phyloP scores from a whole-genome alignment of 2,888 invertebrate species.

The Amblyjoppa fuscipennis region DNA sequence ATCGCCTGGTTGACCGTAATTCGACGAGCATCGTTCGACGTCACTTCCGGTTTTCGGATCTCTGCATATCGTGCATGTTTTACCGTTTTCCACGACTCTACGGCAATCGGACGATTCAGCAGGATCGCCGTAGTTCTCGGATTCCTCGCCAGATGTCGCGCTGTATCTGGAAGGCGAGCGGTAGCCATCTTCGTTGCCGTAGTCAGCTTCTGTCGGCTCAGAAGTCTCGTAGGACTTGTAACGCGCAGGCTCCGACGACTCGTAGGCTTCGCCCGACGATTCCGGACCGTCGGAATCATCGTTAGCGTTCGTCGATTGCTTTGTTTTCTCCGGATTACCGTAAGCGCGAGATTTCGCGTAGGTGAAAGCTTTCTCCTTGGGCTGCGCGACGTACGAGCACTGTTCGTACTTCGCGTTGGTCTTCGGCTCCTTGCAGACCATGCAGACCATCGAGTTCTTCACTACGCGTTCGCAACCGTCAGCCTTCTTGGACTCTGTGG shows the following conservation, averaged over 20 bases:
- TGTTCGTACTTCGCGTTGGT: conserved; percentile 93
- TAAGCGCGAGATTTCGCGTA: conserved; percentile 76
- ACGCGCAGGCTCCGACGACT: background rate
- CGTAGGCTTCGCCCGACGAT: conserved; percentile 11
- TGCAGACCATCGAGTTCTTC: conserved; percentile 90
- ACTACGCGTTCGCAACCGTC: conserved; percentile 89
- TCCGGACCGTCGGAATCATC: conserved; percentile 1
- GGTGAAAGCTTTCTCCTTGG: conserved; percentile 87
- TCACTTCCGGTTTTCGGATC: conserved; percentile 86
- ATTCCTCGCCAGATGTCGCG: conserved; percentile 4
- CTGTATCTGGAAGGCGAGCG: background rate
- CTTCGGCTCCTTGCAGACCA: conserved; percentile 91
- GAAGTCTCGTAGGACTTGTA: conserved; percentile 10
- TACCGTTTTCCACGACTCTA: conserved; percentile 76
- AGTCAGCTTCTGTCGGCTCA: background rate
- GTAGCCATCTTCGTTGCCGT: conserved; percentile 8
- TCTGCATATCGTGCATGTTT: conserved; percentile 87
- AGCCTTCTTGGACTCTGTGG: conserved; percentile 87
- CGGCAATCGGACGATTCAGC: conserved; percentile 45
- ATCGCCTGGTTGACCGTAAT: background rate
- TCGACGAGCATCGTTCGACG: conserved; percentile 20
- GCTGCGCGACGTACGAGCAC: conserved; percentile 92
- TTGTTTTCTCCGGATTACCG: conserved; percentile 51
- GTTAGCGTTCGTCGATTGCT: conserved; percentile 19
- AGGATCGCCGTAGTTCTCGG: conserved; percentile 7